Evolutionary conservation across 2,888 invertebrate species (phyloP).

Genomic region (Lottia scabra): DNA sequence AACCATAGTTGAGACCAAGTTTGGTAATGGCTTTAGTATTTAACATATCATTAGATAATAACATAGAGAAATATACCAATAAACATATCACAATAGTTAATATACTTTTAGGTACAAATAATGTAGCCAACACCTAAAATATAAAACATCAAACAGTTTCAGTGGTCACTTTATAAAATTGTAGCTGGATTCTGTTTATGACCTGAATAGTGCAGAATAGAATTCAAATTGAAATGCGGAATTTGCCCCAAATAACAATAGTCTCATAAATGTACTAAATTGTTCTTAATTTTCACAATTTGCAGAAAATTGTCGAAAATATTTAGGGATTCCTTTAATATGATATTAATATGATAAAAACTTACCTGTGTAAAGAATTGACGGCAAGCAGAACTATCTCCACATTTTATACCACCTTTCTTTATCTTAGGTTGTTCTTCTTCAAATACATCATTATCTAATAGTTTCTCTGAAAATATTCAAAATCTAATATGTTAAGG

Average conservation of each 20-base stretch:
- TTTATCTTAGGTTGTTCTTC: constrained; percentile 24
- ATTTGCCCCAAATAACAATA: too few relatives aligned
- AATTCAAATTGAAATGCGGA: too few relatives aligned
- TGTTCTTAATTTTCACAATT: too few relatives aligned
- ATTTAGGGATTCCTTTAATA: too few relatives aligned
- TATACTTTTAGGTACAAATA: constrained; percentile 64
- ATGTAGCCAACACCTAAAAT: constrained; percentile 61
- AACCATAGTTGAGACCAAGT: constrained; percentile 56
- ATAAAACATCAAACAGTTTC: too few relatives aligned
- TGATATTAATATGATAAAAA: not conserved
- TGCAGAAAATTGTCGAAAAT: too few relatives aligned
- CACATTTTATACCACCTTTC: constrained; percentile 8
- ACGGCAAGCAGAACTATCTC: constrained; percentile 18
- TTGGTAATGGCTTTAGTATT: constrained; percentile 49
- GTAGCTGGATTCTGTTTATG: too few relatives aligned
- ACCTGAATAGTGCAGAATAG: too few relatives aligned
- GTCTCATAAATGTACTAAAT: too few relatives aligned
- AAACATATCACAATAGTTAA: constrained; percentile 53
- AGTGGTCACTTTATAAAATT: too few relatives aligned
- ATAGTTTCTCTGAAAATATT: not conserved
- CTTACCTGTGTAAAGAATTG: constrained; percentile 33
- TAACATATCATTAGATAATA: constrained; percentile 45
- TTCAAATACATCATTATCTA: constrained; percentile 34
- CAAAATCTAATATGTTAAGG: not conserved
- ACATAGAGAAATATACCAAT: constrained; percentile 47